Base-by-base conservation (phyloP, 2,797 vertebrate genomes). In the Eutrigla gurnardus region DNA sequence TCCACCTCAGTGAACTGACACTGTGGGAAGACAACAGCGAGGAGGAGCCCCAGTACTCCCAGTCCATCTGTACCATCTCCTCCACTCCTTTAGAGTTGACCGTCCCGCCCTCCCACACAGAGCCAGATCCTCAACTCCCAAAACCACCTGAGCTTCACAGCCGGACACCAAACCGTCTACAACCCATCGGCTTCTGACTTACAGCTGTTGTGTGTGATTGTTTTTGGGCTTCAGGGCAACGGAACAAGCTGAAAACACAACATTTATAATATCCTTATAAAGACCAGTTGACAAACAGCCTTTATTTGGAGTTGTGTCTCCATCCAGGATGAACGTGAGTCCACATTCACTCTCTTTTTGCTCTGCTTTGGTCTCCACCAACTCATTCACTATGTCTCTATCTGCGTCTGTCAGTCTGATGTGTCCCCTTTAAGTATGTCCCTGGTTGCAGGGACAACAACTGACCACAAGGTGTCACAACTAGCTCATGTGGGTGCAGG, bases 31-130 rank as follows among this genome's bases (percentile, higher is more conserved):
- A 79, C 15, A 45, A 10, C 49, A 53, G 42, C 12, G 77, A 74
- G 55, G 77, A 77, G 47, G 86, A 83, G 35, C 49, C 74, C 7
- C 79, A 73, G 25, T 92, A 89, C 73, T 83, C 54, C 11, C 78
- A 85, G 17, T 84, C 84, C 45, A 81, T 92, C 78, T 92, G 88
- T 33, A 92, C 86, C 9, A 55, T 93, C 59, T 90, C 86, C 68
- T 88, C 85, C 53, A 39, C 52, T 15, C 75, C 81, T 1, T 32
- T 77, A 11, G 71, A 82, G 15, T 60, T 65, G 49, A 40, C 10
- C 14, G 4, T 4, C 11, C n/a, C 1, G 17, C 69, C 37, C 10
- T 37, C 7, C 3, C 33, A 33, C 63, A 65, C 47, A 37, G 11
- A 62, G 11, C 32, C 49, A 36, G n/a, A 50, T 17, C 6, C 11